These are phyloP conservation scores for Druon quercuslanigerum DNA, from an alignment of 1,140 invertebrate genomes.

Conservation along the genomic window DNA sequence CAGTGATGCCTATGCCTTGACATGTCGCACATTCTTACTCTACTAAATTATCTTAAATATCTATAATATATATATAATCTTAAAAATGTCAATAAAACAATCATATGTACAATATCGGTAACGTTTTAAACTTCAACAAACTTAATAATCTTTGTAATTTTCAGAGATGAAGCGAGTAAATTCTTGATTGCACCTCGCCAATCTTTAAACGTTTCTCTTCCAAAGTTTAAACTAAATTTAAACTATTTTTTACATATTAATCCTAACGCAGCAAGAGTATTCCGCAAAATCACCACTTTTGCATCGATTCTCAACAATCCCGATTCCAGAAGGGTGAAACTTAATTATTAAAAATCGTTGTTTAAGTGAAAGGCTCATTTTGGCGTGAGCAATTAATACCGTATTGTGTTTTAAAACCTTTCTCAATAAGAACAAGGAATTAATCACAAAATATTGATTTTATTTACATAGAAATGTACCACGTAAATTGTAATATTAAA, in stretches of 20 bases:
- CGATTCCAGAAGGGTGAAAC: conserved; percentile 15
- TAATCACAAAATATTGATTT: conserved; percentile 44
- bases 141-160: conserved; percentile 28
- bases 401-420: conserved; percentile 34
- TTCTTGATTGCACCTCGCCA: conserved; percentile 18
- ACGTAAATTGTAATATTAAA: conserved; percentile 13
- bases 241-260: background rate
- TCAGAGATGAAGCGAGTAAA: conserved; percentile 33
- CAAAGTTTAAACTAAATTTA: background rate
- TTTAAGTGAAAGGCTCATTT: conserved; percentile 45
- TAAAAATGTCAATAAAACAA: conserved; percentile 58
- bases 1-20: conserved; percentile 33
- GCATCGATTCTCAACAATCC: too few species aligned
- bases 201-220: background rate
- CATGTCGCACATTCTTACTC: conserved; percentile 31
- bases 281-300: background rate
- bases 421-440: conserved; percentile 37
- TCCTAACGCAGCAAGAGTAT: background rate
- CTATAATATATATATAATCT: conserved; percentile 42
- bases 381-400: conserved; percentile 32
- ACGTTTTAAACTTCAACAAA: conserved; percentile 33
- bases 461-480: conserved; percentile 62
- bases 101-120: conserved; percentile 54
- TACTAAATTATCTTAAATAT: conserved; percentile 42
- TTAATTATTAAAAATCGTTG: conserved; percentile 51